Base-by-base conservation (phyloP, 2,888 invertebrate species). In the Tachina grossa region DNA sequence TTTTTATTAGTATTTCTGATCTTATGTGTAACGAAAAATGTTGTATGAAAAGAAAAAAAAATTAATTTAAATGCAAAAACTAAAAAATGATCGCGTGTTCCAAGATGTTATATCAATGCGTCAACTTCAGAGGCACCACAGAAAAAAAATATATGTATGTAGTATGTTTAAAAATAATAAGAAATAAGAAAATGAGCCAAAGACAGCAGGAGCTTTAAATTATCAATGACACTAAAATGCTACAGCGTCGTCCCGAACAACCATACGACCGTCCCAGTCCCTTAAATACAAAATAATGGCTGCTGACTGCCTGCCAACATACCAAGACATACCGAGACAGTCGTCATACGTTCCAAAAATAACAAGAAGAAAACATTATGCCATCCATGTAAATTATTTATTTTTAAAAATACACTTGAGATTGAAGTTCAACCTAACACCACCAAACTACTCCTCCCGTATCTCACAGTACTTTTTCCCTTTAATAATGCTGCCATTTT, bases 121-220 rank as follows among this genome's bases (percentile, higher is more conserved):
- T 85, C 83, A 85, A 80, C 79, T 83, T 83, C 79, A 69, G 57
- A 71, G 39, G 16, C 19, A 49, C 43, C 43, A 61, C 43, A 68
- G 43, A n/a, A 31, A 59, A 39, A 22, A 68, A 51, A 77, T 53
- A 63, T 19, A 66, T n/a, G n/a, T 47, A 53, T 53, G 8, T 53
- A 55, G 31, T 31, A 31, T 69, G 14, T 75, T 74, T 63, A 74
- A 74, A 74, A 74, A 63, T 75, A 63, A 66, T 68, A 22, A 63
- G 43, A 68, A 69, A 78, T 53, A 61, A 72, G 65, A 57, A 81
- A 85, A 69, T 75, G 49, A 74, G 74, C 65, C 63, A 72, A 79
- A 85, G 79, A 83, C 85, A 85, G 85, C 85, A 85, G 85, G 85
- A 85, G 85, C 85, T 85, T 85, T 85, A 85, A 83, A 85, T 85